Conservation (phyloP, 2,113 vertebrate genomes). For the Hystrix cristata region DNA sequence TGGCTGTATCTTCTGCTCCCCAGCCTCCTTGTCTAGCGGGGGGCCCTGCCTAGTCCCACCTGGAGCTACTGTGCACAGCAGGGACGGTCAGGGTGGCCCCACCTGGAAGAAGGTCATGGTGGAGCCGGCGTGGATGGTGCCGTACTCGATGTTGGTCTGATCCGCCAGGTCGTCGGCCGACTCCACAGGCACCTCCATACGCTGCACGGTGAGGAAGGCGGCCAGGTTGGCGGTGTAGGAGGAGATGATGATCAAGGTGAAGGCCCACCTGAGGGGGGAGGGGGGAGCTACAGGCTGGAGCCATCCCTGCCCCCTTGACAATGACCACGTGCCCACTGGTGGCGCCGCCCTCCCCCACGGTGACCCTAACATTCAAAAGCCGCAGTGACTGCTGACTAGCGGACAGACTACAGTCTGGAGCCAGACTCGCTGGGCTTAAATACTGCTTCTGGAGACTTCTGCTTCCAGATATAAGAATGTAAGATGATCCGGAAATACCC, state of each 20-base stretch:
- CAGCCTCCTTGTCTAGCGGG: background rate
- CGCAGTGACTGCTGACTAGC: background rate
- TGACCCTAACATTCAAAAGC: background rate
- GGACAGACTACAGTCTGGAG: background rate
- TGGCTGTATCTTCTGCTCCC: background rate
- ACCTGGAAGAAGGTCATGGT: conserved; percentile 99
- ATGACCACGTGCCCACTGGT: background rate
- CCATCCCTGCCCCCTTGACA: background rate
- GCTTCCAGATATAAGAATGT: background rate
- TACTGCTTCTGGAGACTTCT: background rate
- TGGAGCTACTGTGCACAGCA: fast-evolving
- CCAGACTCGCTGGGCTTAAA: background rate
- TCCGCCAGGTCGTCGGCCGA: conserved; percentile 95
- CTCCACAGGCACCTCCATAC: conserved; percentile 97
- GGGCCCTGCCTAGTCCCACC: background rate
- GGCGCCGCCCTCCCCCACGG: background rate
- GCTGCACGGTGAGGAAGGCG: conserved; percentile 96
- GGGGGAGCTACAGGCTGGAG: conserved; percentile 54
- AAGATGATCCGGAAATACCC: background rate
- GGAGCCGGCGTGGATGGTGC: conserved; percentile 96
- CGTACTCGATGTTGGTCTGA: conserved; percentile 97
- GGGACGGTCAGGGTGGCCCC: background rate
- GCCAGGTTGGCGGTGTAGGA: conserved; percentile 98
- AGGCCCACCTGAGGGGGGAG: conserved; percentile 93
- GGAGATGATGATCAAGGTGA: conserved; percentile 98